These are phyloP conservation scores for Yponomeuta plumbellus DNA, from an alignment of 2,888 invertebrate genomes.

Conservation along the genomic window DNA sequence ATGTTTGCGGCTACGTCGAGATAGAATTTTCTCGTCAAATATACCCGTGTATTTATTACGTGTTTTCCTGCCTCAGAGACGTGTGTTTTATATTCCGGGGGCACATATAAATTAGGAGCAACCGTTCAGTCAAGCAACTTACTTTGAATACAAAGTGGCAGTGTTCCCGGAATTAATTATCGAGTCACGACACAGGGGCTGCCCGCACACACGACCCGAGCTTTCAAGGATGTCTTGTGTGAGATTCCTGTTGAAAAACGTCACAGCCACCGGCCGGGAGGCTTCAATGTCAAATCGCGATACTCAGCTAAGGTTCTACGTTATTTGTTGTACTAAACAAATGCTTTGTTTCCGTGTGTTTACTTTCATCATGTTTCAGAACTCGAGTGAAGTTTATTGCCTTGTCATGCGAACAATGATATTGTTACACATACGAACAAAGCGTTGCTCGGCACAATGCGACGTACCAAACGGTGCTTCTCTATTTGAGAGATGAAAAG, in stretches of 20 bases:
- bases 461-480: too few species aligned
- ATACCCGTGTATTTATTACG: background rate
- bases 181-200: background rate
- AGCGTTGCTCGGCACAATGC: too few species aligned
- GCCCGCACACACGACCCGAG: background rate
- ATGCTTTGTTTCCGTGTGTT: too few species aligned
- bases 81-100: background rate
- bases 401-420: too few species aligned
- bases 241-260: background rate
- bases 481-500: too few species aligned
- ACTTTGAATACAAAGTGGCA: slow-evolving; percentile 1
- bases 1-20: background rate
- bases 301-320: too few species aligned
- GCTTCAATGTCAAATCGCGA: too few species aligned
- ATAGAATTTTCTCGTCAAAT: background rate
- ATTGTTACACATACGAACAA: too few species aligned
- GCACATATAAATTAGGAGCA: slow-evolving; percentile 1
- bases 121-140: background rate
- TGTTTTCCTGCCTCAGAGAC: background rate
- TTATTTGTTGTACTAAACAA: too few species aligned
- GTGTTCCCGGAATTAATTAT: background rate
- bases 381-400: too few species aligned
- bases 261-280: too few species aligned
- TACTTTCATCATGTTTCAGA: too few species aligned
- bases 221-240: background rate